Conservation (phyloP, 1,140 invertebrate species). For the Drosophila albomicans region DNA sequence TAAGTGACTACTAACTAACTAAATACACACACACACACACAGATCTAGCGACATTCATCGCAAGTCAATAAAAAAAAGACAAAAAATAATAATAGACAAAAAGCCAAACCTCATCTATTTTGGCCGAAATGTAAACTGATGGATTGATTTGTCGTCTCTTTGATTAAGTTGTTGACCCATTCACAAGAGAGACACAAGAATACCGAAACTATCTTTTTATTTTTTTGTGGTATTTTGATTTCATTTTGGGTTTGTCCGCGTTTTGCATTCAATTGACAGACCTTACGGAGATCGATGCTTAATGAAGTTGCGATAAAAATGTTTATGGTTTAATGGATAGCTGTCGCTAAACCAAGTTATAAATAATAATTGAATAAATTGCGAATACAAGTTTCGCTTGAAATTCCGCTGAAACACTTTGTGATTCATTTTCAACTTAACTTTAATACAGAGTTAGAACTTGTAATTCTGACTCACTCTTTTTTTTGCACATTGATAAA, state of each 20-base stretch:
- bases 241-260: constrained; percentile 7
- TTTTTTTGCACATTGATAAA: neutral
- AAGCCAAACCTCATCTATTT: constrained; percentile 16
- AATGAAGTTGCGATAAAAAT: constrained; percentile 21
- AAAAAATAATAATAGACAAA: constrained; percentile 11
- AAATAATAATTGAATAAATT: neutral
- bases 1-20: constrained; percentile 63
- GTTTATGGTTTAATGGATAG: constrained; percentile 15
- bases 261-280: constrained; percentile 29
- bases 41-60: constrained; percentile 32
- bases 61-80: constrained; percentile 56
- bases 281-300: constrained; percentile 7
- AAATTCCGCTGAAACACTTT: neutral
- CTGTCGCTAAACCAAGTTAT: neutral
- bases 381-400: neutral
- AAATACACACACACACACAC: constrained; percentile 39
- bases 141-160: constrained; percentile 66
- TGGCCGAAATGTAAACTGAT: constrained; percentile 58
- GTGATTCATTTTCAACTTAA: constrained; percentile 1
- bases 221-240: neutral
- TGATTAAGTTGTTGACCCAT: constrained; percentile 73
- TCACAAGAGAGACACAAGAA: constrained; percentile 46
- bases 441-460: neutral
- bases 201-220: neutral
- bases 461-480: constrained; percentile 3